These are phyloP conservation scores for Macrostomum lignano DNA, from an alignment of 1,140 invertebrate genomes.

Conservation along the genomic window DNA sequence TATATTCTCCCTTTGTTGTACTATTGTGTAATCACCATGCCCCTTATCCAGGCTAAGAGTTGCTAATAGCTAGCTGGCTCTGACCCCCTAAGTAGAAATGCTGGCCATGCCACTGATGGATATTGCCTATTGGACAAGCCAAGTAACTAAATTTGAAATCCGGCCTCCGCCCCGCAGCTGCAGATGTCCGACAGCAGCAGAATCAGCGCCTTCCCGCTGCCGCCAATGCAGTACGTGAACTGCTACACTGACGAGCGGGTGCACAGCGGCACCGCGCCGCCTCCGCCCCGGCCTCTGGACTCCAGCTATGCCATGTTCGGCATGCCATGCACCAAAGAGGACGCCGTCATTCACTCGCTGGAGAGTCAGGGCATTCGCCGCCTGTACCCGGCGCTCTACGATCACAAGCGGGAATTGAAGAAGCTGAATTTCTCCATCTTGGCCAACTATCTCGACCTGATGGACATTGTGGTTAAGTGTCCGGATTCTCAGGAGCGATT, in stretches of 20 bases:
- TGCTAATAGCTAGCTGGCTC: no score
- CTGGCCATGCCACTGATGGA: no score
- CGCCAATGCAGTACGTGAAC: constrained; percentile 66
- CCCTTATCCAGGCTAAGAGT: no score
- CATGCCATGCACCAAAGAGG: constrained; percentile 64
- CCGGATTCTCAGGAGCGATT: constrained; percentile 54
- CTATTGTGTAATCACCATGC: no score
- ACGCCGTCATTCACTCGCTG: constrained; percentile 62
- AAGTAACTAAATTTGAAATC: no score
- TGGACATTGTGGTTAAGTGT: constrained; percentile 56
- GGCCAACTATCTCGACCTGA: constrained; percentile 74
- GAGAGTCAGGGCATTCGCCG: constrained; percentile 72
- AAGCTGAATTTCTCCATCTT: constrained; percentile 84
- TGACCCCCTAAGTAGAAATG: no score
- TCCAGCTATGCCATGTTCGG: constrained; percentile 82
- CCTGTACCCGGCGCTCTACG: constrained; percentile 58
- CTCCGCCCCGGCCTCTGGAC: constrained; percentile 44
- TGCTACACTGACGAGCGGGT: constrained; percentile 78
- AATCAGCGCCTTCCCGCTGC: constrained; percentile 56
- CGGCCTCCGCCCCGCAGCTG: no score
- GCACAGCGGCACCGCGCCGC: constrained; percentile 48
- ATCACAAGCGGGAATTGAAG: constrained; percentile 69
- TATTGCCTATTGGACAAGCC: no score
- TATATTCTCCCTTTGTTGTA: no score
- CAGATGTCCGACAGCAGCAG: no score